A percentile compares a stretch with the other conserved stretches of the same genome.
These are phyloP conservation scores for Lycodopsis pacificus DNA, from an alignment of 2,797 vertebrate genomes.

Conservation along the genomic window DNA sequence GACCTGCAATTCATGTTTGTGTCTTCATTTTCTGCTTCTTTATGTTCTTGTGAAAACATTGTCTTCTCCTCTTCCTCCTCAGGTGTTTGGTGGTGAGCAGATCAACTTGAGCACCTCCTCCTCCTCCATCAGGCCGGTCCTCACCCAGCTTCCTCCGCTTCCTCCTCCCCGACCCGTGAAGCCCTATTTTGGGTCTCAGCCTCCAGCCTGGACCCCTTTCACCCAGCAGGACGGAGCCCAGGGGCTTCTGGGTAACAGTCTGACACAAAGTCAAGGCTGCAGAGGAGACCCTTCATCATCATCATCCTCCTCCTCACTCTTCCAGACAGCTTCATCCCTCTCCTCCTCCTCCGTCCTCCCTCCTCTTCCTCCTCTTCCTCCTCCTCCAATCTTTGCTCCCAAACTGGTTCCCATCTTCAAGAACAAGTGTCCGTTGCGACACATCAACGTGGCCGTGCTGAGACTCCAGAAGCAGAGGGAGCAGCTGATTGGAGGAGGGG, in stretches of 20 bases:
- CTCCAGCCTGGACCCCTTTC: conserved; percentile 2
- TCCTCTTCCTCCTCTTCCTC: background rate
- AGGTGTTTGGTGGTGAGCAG: conserved; percentile 62
- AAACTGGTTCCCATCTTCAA: conserved; percentile 78
- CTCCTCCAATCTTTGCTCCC: conserved; percentile 2
- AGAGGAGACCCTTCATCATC: conserved; percentile 4
- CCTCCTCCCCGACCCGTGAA: conserved; percentile 25
- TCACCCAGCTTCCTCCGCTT: conserved; percentile 55
- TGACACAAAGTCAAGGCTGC: conserved; percentile 13
- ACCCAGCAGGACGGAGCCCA: conserved; percentile 46
- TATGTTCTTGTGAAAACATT: no score
- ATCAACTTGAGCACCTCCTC: conserved; percentile 67
- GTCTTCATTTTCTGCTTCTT: no score
- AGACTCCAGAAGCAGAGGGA: conserved; percentile 51
- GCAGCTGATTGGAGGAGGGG: conserved; percentile 34
- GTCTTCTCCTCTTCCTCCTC: conserved; percentile 33
- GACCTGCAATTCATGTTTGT: no score
- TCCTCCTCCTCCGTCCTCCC: background rate
- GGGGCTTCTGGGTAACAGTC: conserved; percentile 17
- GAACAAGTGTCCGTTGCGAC: conserved; percentile 51
- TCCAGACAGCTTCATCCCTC: background rate
- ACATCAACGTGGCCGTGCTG: conserved; percentile 58
- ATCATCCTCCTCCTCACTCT: background rate
- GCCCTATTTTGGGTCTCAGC: conserved; percentile 22
- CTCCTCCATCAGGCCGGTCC: conserved; percentile 42